phyloP scores from a whole-genome alignment of 2,888 invertebrate genomes.

The Polydrusus pterygomalis region DNA sequence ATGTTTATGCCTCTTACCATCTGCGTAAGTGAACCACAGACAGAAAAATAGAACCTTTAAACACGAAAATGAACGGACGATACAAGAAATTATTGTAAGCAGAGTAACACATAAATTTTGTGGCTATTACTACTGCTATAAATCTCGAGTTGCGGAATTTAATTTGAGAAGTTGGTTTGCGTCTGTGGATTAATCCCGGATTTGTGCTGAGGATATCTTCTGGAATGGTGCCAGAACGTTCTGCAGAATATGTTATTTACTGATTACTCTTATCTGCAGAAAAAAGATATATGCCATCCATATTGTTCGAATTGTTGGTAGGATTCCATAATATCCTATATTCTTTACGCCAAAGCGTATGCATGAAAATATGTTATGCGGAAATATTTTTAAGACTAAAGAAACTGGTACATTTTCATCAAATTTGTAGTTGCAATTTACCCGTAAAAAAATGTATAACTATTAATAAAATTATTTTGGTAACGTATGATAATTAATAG shows the following conservation, averaged over 20 bases:
- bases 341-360: too few relatives aligned
- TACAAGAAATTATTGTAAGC: constrained; percentile 38
- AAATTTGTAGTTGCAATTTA: too few relatives aligned
- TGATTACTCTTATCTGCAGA: constrained; percentile 4
- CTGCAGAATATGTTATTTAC: constrained; percentile 21
- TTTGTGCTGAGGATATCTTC: constrained; percentile 41
- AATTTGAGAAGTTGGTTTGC: constrained; percentile 61
- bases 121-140: constrained; percentile 61
- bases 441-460: too few relatives aligned
- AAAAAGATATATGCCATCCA: too few relatives aligned
- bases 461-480: too few relatives aligned
- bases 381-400: too few relatives aligned
- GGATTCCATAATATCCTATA: too few relatives aligned
- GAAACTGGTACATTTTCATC: too few relatives aligned
- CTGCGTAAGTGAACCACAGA: neutral
- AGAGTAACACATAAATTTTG: constrained; percentile 50
- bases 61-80: constrained; percentile 35
- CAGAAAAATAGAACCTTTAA: constrained; percentile 20
- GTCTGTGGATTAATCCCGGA: constrained; percentile 47
- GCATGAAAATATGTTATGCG: too few relatives aligned
- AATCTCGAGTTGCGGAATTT: constrained; percentile 63
- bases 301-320: too few relatives aligned
- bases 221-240: constrained; percentile 45
- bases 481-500: too few relatives aligned
- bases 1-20: constrained; percentile 14